A percentile compares a stretch with the other conserved stretches of the same genome.
Evolutionary conservation across 37 sponge, comb jelly and placozoan genomes (phyloP).

Genomic region (Beroe ovata): DNA sequence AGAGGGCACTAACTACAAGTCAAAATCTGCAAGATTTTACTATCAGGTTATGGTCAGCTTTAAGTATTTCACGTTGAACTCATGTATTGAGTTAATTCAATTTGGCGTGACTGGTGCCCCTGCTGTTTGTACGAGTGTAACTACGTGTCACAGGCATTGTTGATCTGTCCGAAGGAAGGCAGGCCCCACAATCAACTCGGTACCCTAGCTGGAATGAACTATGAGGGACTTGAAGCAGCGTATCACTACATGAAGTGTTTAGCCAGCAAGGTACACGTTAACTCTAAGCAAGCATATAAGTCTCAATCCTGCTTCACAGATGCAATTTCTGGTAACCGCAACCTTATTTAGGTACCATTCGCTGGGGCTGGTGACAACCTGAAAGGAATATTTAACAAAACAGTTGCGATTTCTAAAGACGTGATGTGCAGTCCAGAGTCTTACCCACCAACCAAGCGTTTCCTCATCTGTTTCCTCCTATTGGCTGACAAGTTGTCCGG

Average conservation of each 20-base stretch:
- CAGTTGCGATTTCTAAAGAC: conserved; percentile 15
- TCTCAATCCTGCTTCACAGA: too few species aligned
- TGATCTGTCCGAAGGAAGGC: conserved; percentile 47
- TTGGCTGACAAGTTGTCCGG: conserved; percentile 59
- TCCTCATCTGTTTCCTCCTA: conserved; percentile 57
- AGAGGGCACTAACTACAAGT: conserved; percentile 34
- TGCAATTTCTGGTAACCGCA: too few species aligned
- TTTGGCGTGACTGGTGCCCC: too few species aligned
- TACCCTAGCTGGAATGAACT: conserved; percentile 27
- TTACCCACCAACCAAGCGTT: conserved; percentile 33
- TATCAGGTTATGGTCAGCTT: too few species aligned
- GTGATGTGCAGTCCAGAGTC: conserved; percentile 62
- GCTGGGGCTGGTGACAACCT: conserved; percentile 61
- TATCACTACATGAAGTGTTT: conserved; percentile 64
- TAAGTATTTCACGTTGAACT: too few species aligned
- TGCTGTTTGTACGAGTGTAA: background rate
- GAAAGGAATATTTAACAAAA: conserved; percentile 55
- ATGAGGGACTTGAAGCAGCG: conserved; percentile 54
- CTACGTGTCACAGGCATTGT: conserved; percentile 25
- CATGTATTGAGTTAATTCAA: too few species aligned
- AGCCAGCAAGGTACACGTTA: conserved; percentile 6
- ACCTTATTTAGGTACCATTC: conserved; percentile 12
- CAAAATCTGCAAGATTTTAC: conserved; percentile 45
- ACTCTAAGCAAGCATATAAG: too few species aligned
- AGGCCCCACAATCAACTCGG: conserved; percentile 55